A percentile compares a stretch with the other conserved stretches of the same genome.
Evolutionary conservation across 2,113 vertebrate species (phyloP).

Genomic region (Hystrix brachyura): DNA sequence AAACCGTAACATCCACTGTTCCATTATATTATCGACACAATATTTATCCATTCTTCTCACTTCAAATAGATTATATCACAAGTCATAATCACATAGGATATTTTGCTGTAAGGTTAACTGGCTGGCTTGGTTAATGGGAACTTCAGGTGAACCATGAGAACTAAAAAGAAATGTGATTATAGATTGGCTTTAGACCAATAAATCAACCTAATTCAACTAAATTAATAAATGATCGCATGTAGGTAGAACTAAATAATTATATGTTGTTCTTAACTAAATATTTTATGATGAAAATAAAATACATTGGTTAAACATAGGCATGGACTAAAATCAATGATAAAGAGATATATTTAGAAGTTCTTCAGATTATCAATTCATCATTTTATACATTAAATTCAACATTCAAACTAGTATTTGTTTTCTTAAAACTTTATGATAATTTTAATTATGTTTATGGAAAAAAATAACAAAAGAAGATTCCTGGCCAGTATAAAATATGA

Average conservation of each 20-base stretch:
- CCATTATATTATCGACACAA: background rate
- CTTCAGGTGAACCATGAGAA: background rate
- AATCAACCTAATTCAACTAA: background rate
- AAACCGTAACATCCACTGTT: background rate
- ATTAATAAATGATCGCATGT: background rate
- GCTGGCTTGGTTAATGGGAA: background rate
- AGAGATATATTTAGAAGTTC: background rate
- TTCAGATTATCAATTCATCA: background rate
- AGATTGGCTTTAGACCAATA: background rate
- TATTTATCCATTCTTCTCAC: background rate
- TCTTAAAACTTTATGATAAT: background rate
- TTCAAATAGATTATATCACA: background rate
- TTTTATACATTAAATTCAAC: background rate
- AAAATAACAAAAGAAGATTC: background rate
- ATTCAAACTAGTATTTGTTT: background rate
- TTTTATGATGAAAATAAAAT: constrained; percentile 16
- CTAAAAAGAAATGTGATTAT: background rate
- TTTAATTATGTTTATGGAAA: background rate
- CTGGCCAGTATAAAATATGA: background rate
- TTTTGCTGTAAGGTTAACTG: background rate
- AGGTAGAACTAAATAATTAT: background rate
- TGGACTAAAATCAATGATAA: background rate
- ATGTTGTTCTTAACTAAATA: background rate
- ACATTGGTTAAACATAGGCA: background rate
- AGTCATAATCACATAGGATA: background rate